Percentiles rank a stretch among this genome's conserved stretches.
These are phyloP conservation scores for Pangasius larnaudii DNA, from an alignment of 2,797 vertebrate species.

Conservation along the genomic window DNA sequence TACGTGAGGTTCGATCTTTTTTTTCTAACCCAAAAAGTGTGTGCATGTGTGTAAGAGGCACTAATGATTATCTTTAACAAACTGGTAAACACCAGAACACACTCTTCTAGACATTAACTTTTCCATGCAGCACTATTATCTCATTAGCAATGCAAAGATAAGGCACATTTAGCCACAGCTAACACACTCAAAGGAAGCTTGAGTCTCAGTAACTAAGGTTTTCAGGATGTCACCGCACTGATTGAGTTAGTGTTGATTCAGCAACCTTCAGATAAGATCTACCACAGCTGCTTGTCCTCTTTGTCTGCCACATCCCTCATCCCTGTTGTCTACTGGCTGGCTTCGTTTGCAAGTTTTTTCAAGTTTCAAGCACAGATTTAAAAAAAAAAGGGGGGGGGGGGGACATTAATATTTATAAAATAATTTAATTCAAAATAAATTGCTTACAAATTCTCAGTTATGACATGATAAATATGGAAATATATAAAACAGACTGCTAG, in stretches of 20 bases:
- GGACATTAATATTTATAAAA: background rate
- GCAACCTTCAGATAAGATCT: slow-evolving; percentile 42
- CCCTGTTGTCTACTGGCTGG: slow-evolving; percentile 2
- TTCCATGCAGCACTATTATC: background rate
- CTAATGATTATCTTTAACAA: background rate
- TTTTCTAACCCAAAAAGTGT: background rate
- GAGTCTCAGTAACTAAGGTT: slow-evolving; percentile 16
- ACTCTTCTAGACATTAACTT: slow-evolving; percentile 7
- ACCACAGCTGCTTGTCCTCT: slow-evolving; percentile 31
- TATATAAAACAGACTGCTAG: background rate
- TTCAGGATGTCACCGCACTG: slow-evolving; percentile 33
- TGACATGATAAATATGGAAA: background rate
- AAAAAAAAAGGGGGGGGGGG: background rate
- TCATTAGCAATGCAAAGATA: slow-evolving; percentile 27
- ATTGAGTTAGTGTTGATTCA: slow-evolving; percentile 46
- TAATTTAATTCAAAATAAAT: background rate
- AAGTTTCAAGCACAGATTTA: background rate
- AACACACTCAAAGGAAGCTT: slow-evolving; percentile 10
- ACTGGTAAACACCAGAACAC: background rate
- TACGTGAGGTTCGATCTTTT: background rate
- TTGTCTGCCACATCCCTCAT: slow-evolving; percentile 3
- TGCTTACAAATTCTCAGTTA: background rate
- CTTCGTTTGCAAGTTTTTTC: background rate
- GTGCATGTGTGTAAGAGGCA: background rate
- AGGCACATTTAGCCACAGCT: background rate